A percentile compares a stretch with the other conserved stretches of the same genome.
These are phyloP conservation scores for Drosophila cardini DNA, from an alignment of 1,140 invertebrate species.

Conservation along the genomic window DNA sequence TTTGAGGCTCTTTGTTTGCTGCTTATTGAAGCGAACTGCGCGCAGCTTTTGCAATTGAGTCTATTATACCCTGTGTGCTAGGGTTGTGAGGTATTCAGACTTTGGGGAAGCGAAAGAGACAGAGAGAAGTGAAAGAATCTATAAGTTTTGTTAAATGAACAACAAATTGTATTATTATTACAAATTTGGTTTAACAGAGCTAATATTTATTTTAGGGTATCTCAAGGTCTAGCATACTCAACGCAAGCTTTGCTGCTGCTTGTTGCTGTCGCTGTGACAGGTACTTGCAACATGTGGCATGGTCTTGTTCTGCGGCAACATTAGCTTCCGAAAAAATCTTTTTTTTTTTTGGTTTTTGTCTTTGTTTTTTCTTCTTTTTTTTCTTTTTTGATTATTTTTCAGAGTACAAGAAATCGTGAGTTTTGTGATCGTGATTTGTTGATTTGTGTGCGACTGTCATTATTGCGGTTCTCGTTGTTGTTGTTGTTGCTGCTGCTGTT, in stretches of 20 bases:
- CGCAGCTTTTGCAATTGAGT: conserved; percentile 11
- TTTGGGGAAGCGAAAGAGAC: not conserved
- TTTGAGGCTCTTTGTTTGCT: not conserved
- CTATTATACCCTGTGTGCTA: not conserved
- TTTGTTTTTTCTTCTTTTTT: conserved; percentile 19
- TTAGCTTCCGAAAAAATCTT: conserved; percentile 12
- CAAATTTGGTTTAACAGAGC: too few species aligned
- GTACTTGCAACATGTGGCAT: conserved; percentile 26
- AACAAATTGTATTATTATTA: too few species aligned
- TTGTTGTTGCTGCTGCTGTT: conserved; percentile 3
- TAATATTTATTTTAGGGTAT: not conserved
- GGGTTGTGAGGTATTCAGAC: not conserved
- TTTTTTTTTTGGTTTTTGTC: not conserved
- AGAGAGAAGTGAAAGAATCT: too few species aligned
- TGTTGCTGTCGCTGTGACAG: conserved; percentile 2
- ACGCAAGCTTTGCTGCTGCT: not conserved
- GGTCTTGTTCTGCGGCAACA: conserved; percentile 28
- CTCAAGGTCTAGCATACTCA: not conserved
- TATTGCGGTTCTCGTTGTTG: conserved; percentile 60
- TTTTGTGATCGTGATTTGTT: conserved; percentile 77
- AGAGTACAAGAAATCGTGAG: conserved; percentile 64
- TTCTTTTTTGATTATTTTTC: conserved; percentile 38
- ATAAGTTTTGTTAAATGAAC: too few species aligned
- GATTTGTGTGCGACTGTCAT: conserved; percentile 70
- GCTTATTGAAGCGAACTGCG: conserved; percentile 26